Conservation (phyloP, 2,113 vertebrate genomes). For the Scopus umbretta region DNA sequence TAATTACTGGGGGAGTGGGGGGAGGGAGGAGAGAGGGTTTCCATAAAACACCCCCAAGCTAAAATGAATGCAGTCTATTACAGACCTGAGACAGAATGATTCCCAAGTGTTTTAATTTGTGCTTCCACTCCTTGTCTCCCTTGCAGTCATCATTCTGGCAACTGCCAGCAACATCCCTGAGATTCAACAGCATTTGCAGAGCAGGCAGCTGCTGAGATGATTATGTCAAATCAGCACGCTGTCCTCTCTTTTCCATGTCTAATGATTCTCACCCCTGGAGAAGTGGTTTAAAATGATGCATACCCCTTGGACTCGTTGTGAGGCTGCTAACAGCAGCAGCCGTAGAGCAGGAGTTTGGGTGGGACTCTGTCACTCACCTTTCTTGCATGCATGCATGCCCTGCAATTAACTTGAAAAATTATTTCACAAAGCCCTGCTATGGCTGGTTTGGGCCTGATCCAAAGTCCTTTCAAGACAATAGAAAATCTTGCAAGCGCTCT, state of each 20-base stretch:
- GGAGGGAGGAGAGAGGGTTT: not conserved
- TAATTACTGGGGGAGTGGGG: not conserved
- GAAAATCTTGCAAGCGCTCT: not conserved
- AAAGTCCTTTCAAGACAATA: constrained; percentile 2
- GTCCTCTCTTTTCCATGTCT: not conserved
- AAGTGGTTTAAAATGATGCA: not conserved
- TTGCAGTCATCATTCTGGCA: constrained; percentile 34
- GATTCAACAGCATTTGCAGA: not conserved
- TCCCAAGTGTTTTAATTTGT: constrained; percentile 63
- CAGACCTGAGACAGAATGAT: constrained; percentile 13
- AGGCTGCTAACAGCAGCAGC: not conserved
- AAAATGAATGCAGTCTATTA: constrained; percentile 46
- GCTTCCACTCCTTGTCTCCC: constrained; percentile 22
- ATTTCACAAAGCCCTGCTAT: not conserved
- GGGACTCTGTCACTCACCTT: not conserved
- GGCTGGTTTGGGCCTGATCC: not conserved
- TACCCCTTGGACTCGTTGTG: not conserved
- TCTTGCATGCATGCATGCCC: not conserved
- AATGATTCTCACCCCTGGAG: constrained; percentile 24
- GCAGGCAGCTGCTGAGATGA: constrained; percentile 44
- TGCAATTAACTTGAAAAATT: not conserved
- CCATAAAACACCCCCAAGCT: constrained; percentile 9
- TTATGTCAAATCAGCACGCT: constrained; percentile 42
- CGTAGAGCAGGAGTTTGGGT: not conserved
- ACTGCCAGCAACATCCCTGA: not conserved